phyloP scores from a whole-genome alignment of 2,113 vertebrate genomes.

The Macquaria ambigua region DNA sequence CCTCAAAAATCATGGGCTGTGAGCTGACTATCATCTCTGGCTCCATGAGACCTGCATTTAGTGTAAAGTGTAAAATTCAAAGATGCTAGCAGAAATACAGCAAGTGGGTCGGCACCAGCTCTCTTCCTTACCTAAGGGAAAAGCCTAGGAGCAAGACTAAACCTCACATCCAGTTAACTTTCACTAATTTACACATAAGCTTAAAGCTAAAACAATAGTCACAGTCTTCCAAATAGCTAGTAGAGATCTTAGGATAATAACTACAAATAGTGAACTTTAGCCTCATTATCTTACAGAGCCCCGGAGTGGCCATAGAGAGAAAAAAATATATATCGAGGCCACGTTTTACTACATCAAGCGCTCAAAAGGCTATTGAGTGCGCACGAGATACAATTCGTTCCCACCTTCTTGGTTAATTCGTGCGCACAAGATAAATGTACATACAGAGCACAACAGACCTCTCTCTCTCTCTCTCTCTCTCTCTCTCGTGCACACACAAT shows the following conservation, averaged over 20 bases:
- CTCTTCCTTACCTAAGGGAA: neutral
- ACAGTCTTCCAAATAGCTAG: neutral
- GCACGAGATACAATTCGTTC: too few relatives aligned
- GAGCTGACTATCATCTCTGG: conserved; percentile 39
- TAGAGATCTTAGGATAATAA: neutral
- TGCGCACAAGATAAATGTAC: too few relatives aligned
- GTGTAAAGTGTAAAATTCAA: conserved; percentile 22
- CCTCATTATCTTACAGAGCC: neutral
- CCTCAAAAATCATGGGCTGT: conserved; percentile 40
- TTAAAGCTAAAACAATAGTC: neutral
- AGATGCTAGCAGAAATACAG: neutral
- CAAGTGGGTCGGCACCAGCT: neutral
- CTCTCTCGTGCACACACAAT: too few relatives aligned
- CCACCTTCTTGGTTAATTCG: too few relatives aligned
- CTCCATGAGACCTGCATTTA: conserved; percentile 23
- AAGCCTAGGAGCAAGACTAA: neutral
- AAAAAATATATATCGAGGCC: too few relatives aligned
- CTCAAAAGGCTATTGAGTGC: too few relatives aligned
- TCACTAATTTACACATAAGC: neutral
- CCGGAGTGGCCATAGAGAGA: too few relatives aligned
- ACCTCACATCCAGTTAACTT: neutral
- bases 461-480: too few relatives aligned
- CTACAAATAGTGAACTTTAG: neutral
- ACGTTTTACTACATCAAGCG: too few relatives aligned
- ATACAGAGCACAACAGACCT: too few relatives aligned